Conservation (phyloP, 2,888 invertebrate genomes). For the Lasioglossum calceatum region DNA sequence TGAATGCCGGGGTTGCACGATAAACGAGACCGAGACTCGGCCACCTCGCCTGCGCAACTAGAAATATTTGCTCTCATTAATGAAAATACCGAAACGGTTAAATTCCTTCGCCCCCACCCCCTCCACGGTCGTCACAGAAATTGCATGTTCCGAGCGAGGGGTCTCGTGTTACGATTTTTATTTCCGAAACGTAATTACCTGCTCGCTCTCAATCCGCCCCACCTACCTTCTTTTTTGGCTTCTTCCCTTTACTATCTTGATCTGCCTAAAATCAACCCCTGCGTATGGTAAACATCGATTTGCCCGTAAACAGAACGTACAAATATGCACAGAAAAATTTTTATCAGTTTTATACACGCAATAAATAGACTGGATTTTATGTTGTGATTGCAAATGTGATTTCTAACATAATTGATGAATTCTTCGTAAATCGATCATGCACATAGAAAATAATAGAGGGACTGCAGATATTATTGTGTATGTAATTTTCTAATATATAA, state of each 20-base stretch:
- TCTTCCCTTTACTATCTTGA: not conserved
- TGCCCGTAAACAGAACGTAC: not conserved
- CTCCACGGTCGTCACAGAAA: not conserved
- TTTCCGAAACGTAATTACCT: constrained; percentile 20
- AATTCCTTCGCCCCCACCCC: not conserved
- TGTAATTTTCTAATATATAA: not conserved
- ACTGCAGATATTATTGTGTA: not conserved
- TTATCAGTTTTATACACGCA: not conserved
- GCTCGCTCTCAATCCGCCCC: not conserved
- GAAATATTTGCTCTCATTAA: constrained; percentile 57
- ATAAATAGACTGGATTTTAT: not conserved
- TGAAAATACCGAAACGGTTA: constrained; percentile 22
- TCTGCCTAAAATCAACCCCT: not conserved
- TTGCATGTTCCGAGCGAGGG: not conserved
- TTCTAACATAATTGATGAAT: not conserved
- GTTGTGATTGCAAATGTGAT: not conserved
- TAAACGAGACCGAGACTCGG: constrained; percentile 39
- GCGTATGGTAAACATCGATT: not conserved
- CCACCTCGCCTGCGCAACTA: not conserved
- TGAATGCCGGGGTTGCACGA: constrained; percentile 43
- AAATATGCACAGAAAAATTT: not conserved
- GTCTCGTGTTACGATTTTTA: constrained; percentile 22
- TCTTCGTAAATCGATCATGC: no score
- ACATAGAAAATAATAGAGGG: no score
- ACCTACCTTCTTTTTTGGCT: not conserved